A percentile compares a stretch with the other conserved stretches of the same genome.
These are phyloP conservation scores for Meriones psammophilus DNA, from an alignment of 2,797 vertebrate genomes.

Conservation along the genomic window DNA sequence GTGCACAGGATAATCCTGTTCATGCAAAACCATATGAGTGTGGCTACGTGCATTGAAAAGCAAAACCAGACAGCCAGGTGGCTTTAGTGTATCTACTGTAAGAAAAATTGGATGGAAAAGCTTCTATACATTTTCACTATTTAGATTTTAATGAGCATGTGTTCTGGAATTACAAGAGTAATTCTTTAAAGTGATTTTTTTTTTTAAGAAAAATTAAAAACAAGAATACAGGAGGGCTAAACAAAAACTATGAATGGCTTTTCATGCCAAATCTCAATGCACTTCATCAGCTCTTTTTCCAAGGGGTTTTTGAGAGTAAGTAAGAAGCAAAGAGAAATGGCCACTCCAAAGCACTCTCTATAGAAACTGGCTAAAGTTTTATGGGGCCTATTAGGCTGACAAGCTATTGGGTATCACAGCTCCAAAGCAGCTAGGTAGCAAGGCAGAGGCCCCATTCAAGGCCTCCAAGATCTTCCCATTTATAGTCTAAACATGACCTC, in stretches of 20 bases:
- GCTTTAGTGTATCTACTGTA: neutral
- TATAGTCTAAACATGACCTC: conserved; percentile 71
- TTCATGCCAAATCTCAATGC: conserved; percentile 77
- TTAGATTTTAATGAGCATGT: conserved; percentile 19
- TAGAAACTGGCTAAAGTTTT: conserved; percentile 73
- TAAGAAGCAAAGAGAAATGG: conserved; percentile 68
- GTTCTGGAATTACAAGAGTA: conserved; percentile 41
- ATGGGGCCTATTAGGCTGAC: conserved; percentile 50
- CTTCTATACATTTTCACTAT: conserved; percentile 1
- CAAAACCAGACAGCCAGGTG: neutral
- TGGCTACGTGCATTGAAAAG: neutral
- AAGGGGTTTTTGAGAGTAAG: conserved; percentile 70
- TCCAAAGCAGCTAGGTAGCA: conserved; percentile 73
- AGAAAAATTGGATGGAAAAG: neutral
- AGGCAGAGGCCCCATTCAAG: conserved; percentile 69
- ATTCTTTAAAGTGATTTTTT: conserved; percentile 51
- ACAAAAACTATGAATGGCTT: conserved; percentile 51
- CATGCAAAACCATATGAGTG: neutral
- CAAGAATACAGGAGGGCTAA: neutral
- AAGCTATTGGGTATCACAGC: conserved; percentile 64
- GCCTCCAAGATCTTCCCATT: conserved; percentile 69
- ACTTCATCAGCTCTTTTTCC: conserved; percentile 79
- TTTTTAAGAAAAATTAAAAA: conserved; percentile 61
- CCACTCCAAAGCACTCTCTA: conserved; percentile 79
- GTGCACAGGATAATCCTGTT: neutral